Evolutionary conservation across 1,140 invertebrate species (phyloP).

Genomic region (Glossosoma conforme): DNA sequence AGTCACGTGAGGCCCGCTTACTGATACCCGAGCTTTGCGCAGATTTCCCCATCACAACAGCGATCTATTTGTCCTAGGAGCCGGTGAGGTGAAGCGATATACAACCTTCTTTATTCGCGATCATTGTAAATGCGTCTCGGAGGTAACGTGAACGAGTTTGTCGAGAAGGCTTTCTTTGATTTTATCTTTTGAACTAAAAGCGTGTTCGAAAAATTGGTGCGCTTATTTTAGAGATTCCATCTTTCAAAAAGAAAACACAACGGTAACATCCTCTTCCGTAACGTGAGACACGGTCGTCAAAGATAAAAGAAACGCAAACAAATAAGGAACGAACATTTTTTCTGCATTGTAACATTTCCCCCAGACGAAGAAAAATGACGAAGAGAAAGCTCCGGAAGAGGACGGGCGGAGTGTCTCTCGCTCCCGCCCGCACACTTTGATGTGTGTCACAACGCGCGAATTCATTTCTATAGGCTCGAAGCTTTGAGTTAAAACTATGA

Average conservation of each 20-base stretch:
- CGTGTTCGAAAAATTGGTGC: no score
- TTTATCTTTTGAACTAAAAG: no score
- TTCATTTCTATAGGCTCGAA: conserved; percentile 19
- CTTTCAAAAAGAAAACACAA: conserved; percentile 8
- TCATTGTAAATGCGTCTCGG: background rate
- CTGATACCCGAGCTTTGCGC: conserved; percentile 12
- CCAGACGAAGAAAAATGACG: conserved; percentile 14
- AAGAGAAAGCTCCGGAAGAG: conserved; percentile 8
- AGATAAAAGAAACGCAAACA: conserved; percentile 26
- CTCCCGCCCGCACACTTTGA: conserved; percentile 11
- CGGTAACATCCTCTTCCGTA: conserved; percentile 17
- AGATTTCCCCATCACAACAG: conserved; percentile 7
- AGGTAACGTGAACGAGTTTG: background rate
- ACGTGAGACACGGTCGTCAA: conserved; percentile 12
- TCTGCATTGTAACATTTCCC: conserved; percentile 6
- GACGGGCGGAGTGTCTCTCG: conserved; percentile 3
- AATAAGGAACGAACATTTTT: conserved; percentile 20
- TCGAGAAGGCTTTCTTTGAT: no score
- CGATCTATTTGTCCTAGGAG: conserved; percentile 13
- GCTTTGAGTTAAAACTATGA: conserved; percentile 25
- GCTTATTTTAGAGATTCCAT: conserved; percentile 4
- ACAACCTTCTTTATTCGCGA: background rate
- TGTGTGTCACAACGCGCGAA: conserved; percentile 15
- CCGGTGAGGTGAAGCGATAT: conserved; percentile 1
- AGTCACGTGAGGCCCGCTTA: background rate